A percentile compares a stretch with the other conserved stretches of the same genome.
These are phyloP conservation scores for Apamea crenata DNA, from an alignment of 2,888 invertebrate species.

Conservation along the genomic window DNA sequence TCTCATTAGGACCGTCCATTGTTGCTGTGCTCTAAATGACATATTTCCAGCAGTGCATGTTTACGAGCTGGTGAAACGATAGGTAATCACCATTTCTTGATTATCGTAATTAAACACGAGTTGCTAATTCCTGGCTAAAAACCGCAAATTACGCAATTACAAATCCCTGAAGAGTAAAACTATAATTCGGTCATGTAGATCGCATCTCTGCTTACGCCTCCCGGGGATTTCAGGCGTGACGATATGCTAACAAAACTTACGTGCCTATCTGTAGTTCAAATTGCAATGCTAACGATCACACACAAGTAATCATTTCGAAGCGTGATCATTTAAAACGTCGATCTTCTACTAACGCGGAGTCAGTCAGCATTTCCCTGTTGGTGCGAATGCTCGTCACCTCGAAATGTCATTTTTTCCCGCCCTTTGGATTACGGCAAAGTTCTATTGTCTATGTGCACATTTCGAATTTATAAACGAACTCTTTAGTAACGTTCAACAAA, in stretches of 20 bases:
- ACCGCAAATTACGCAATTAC: conserved; percentile 29
- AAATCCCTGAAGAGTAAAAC: conserved; percentile 13
- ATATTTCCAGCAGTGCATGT: not conserved
- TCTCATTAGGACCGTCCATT: not conserved
- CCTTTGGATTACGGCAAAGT: conserved; percentile 45
- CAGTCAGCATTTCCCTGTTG: conserved; percentile 78
- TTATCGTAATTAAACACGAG: conserved; percentile 17
- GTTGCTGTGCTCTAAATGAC: not conserved
- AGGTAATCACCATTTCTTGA: too few relatives aligned
- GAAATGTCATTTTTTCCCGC: conserved; percentile 74
- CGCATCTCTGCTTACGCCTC: conserved; percentile 28
- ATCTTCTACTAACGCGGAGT: conserved; percentile 62
- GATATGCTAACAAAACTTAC: conserved; percentile 19
- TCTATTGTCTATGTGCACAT: conserved; percentile 46
- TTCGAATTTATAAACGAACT: conserved; percentile 33
- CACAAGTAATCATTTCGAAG: conserved; percentile 65
- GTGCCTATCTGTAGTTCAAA: conserved; percentile 44
- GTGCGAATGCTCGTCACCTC: conserved; percentile 72
- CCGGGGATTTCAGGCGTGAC: conserved; percentile 43
- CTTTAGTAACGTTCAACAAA: conserved; percentile 16
- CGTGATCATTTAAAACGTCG: conserved; percentile 71
- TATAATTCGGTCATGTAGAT: conserved; percentile 13
- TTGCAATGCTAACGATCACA: conserved; percentile 54
- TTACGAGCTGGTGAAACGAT: conserved; percentile 3
- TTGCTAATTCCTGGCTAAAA: conserved; percentile 1